Percentiles rank a stretch among this genome's conserved stretches.
phyloP scores from a whole-genome alignment of 2,113 vertebrate genomes.

The Dascyllus trimaculatus region DNA sequence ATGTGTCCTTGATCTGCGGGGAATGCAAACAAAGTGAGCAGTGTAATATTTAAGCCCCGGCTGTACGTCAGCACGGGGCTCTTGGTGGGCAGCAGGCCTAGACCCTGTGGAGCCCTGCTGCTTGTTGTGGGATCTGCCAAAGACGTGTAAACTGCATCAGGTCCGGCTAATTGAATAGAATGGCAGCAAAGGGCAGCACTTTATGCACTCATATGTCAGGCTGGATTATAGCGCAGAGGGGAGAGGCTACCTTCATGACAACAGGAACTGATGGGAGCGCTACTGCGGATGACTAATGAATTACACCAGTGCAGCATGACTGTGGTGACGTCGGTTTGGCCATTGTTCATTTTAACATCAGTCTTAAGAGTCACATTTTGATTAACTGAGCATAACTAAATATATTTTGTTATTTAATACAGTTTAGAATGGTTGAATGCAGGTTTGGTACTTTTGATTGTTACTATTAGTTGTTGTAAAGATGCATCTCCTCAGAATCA shows the following conservation, averaged over 20 bases:
- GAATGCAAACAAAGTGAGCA: constrained; percentile 78
- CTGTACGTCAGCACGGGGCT: constrained; percentile 72
- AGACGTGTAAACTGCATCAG: constrained; percentile 66
- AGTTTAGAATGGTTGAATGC: not conserved
- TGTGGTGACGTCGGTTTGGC: not conserved
- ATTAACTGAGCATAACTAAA: not conserved
- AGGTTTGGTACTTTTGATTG: too few relatives aligned
- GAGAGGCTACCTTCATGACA: constrained; percentile 30
- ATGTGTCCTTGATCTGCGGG: constrained; percentile 73
- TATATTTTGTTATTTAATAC: not conserved
- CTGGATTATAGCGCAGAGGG: constrained; percentile 23
- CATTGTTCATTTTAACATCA: not conserved
- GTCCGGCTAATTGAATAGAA: constrained; percentile 59
- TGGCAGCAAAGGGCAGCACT: constrained; percentile 48
- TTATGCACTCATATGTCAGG: constrained; percentile 37
- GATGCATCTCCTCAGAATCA: too few relatives aligned
- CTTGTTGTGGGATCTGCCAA: constrained; percentile 71
- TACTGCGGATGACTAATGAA: constrained; percentile 11
- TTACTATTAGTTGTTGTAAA: too few relatives aligned
- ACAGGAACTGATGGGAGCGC: constrained; percentile 13
- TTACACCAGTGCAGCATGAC: not conserved
- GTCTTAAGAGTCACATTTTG: not conserved
- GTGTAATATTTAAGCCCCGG: constrained; percentile 68
- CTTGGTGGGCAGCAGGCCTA: constrained; percentile 69
- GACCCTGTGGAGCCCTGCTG: constrained; percentile 71